Evolutionary conservation across 2,797 vertebrate species (phyloP), one percentile per base, ranked within the genome.

Genomic region (Pantherophis alleghaniensis): DNA sequence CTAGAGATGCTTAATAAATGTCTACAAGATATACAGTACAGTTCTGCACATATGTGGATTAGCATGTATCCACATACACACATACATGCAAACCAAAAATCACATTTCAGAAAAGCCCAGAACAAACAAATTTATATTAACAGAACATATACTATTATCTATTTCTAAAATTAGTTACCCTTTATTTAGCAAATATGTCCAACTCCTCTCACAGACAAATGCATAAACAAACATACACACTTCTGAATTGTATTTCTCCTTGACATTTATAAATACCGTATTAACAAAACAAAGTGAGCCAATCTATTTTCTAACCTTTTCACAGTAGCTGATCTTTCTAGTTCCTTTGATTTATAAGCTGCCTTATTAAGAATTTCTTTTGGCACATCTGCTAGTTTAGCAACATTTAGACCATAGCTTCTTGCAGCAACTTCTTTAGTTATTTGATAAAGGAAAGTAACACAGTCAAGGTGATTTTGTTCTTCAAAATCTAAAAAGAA

Each of bases 371-470:
- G 97, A 94, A 99, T 97, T 95, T 98, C 94, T 89, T 98, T 97
- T 86, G 99, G 99, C 96, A 99, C 97, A 93, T 98, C 98, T 89
- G 99, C 99, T 95, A 99, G 96, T 94, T 98, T 98, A 63, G 99
- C 99, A 83, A 99, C 99, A 89, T 99, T 99, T 56, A 99, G 97
- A 83, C 99, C 99, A 0, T 99, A 99, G 96, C 99, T 99, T 91
- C 98, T 98, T 89, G 97, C 98, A 47, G 99, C 99, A 92, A 98
- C 97, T 94, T 98, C 99, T 98, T 98, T 98, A 32, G 98, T 99
- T 97, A 99, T 97, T 97, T 99, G 98, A 97, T 99, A 99, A 93
- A 99, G 98, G 95, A 99, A 99, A 92, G 99, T 99, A 97, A 99
- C 98, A 96, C 98, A 99, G 97, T 99, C 98, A 66, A 98, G 98